Evolutionary conservation across 2,797 vertebrate species (phyloP), one percentile per base, ranked within the genome.

Genomic region (Chrosomus eos): DNA sequence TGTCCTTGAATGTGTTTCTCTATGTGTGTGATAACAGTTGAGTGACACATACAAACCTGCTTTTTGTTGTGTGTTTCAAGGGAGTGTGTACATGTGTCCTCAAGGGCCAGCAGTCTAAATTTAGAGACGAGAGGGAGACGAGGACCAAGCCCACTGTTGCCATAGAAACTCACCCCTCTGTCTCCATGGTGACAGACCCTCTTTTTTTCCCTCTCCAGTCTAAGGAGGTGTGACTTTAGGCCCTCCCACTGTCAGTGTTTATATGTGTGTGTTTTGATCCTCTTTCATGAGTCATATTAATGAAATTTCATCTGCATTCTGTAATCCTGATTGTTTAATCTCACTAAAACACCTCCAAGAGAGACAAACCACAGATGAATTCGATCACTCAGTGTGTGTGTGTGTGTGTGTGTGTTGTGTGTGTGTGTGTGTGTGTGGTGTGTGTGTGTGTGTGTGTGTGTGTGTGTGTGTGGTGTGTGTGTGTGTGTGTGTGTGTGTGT

Each of bases 71-170:
- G 28, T 85, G 76, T 73, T 71, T 77, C 68, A 58, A 60, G 31
- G 28, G 38, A 70, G 66, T 31, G 18, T 75, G 82, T 82, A 70
- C 81, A 45, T 84, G 43, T 85, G 36, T 84, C 48, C 85, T 48
- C 23, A 68, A 73, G 84, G 86, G 86, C 79, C 58, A 77, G 71
- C 74, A 43, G 76, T 85, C 89, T 90, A 88, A 88, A 90, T 88
- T 84, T 90, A 90, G 89, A 78, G 75, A 87, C 73, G 70, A 87
- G 77, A 87, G 83, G 73, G 81, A 84, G 82, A 80, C 51, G 33
- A 85, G 87, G 89, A 86, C 87, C 86, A 88, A 90, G 86, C 89
- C 89, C 87, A 86, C 87, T 88, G 89, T 90, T 90, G 87, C 87
- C 84, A 90, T 90, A 83, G 89, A 80, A 90, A 90, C 89, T 82